Percentiles rank a stretch among this genome's conserved stretches.
These are phyloP conservation scores for Scaptomyza reducta DNA, from an alignment of 2,888 invertebrate species.

Conservation along the genomic window DNA sequence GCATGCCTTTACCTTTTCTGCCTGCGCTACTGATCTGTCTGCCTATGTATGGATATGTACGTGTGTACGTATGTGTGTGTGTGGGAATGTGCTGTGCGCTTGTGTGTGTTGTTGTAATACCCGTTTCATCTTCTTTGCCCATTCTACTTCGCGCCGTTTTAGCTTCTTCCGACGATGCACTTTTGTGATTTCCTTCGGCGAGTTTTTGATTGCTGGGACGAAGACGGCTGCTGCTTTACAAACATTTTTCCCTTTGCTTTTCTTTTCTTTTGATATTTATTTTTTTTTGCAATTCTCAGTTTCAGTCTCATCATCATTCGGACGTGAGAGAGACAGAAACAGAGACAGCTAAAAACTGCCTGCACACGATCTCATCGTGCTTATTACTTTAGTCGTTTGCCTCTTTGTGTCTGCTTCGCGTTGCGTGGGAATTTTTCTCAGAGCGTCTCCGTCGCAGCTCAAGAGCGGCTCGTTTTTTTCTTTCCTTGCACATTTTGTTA, in stretches of 20 bases:
- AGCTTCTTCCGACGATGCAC: constrained; percentile 76
- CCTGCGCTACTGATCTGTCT: constrained; percentile 52
- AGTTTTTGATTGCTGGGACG: constrained; percentile 60
- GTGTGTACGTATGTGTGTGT: constrained; percentile 21
- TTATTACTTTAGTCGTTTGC: constrained; percentile 51
- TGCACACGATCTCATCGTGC: constrained; percentile 60
- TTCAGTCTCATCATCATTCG: constrained; percentile 40
- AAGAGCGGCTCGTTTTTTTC: constrained; percentile 24
- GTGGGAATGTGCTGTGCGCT: constrained; percentile 37
- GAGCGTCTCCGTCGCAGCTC: constrained; percentile 43
- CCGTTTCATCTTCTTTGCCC: constrained; percentile 73
- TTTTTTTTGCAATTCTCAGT: constrained; percentile 52
- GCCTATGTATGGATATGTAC: constrained; percentile 6
- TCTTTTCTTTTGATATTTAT: constrained; percentile 58
- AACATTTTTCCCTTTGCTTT: constrained; percentile 73
- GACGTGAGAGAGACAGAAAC: constrained; percentile 30
- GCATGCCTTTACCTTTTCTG: constrained; percentile 69
- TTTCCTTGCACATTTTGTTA: not conserved
- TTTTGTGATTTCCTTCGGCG: constrained; percentile 80
- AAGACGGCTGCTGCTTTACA: constrained; percentile 55
- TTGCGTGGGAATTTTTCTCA: constrained; percentile 64
- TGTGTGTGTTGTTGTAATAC: constrained; percentile 69
- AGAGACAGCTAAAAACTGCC: constrained; percentile 50
- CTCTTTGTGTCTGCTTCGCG: constrained; percentile 42
- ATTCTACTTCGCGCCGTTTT: constrained; percentile 75